Evolutionary conservation across 1,140 invertebrate species (phyloP).

Genomic region (Neodiprion pinetum): DNA sequence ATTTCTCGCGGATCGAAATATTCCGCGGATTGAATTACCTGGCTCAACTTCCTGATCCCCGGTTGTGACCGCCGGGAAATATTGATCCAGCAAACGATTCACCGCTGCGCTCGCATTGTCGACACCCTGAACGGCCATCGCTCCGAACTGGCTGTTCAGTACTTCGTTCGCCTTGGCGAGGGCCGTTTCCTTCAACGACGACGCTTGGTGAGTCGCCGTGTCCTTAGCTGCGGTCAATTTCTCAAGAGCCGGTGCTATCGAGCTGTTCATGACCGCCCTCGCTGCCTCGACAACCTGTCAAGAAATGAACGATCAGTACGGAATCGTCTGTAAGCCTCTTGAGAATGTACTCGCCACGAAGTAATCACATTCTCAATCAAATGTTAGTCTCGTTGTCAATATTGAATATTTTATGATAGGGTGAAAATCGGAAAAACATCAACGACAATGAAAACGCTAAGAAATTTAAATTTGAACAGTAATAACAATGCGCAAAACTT

Average conservation of each 20-base stretch:
- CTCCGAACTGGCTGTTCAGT: constrained; percentile 72
- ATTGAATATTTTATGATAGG: neutral
- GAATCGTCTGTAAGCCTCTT: too few relatives aligned
- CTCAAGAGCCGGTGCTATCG: constrained; percentile 69
- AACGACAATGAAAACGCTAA: constrained; percentile 5
- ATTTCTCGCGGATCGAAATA: too few relatives aligned
- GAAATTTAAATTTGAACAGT: neutral
- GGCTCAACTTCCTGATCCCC: constrained; percentile 63
- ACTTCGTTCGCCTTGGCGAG: constrained; percentile 76
- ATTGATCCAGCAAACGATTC: constrained; percentile 72
- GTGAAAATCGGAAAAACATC: neutral
- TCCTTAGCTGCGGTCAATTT: constrained; percentile 66
- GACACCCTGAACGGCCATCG: constrained; percentile 69
- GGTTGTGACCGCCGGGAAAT: constrained; percentile 68
- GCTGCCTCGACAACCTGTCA: constrained; percentile 73
- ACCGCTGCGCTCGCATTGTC: constrained; percentile 70
- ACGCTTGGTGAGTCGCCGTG: constrained; percentile 69
- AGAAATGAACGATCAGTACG: neutral
- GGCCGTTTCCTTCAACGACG: constrained; percentile 71
- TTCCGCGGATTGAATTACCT: constrained; percentile 46
- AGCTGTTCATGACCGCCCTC: constrained; percentile 69
- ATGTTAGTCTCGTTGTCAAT: too few relatives aligned
- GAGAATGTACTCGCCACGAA: too few relatives aligned
- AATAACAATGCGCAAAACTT: too few relatives aligned
- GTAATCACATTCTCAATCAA: too few relatives aligned